A percentile compares a stretch with the other conserved stretches of the same genome.
phyloP scores from a whole-genome alignment of 2,888 invertebrate species.

The Deilephila porcellus region DNA sequence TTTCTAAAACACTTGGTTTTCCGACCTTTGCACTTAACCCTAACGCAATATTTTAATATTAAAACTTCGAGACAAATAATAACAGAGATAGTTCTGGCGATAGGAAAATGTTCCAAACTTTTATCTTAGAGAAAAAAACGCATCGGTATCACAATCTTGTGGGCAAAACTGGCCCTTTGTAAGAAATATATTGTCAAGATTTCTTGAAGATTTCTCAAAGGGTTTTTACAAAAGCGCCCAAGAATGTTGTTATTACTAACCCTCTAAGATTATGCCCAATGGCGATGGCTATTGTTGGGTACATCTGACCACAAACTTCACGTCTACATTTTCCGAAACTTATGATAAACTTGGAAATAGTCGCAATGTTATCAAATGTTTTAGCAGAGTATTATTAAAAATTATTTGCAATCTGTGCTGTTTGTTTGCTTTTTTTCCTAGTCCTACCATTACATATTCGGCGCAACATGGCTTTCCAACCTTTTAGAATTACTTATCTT shows the following conservation, averaged over 20 bases:
- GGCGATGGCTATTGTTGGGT: constrained; percentile 9
- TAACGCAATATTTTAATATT: not conserved
- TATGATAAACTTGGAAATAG: not conserved
- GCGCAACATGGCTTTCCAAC: too few relatives aligned
- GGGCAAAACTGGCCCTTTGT: constrained; percentile 11
- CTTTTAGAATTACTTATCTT: too few relatives aligned
- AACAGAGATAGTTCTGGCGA: not conserved
- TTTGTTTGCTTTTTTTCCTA: too few relatives aligned
- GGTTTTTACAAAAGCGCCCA: constrained; percentile 23
- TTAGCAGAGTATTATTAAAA: not conserved
- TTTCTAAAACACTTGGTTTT: too few relatives aligned
- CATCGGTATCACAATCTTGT: not conserved
- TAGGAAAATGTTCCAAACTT: not conserved
- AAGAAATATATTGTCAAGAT: constrained; percentile 28
- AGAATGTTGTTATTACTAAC: constrained; percentile 30
- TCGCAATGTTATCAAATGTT: not conserved
- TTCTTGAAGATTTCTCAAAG: constrained; percentile 19
- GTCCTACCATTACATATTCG: too few relatives aligned
- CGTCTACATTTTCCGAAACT: not conserved
- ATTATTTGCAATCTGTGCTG: too few relatives aligned
- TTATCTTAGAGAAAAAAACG: constrained; percentile 16
- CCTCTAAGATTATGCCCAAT: constrained; percentile 24
- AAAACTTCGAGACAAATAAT: not conserved
- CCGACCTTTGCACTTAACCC: not conserved
- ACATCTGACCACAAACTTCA: not conserved